phyloP scores from a whole-genome alignment of 2,888 invertebrate species.

The Andrena bucephala region DNA sequence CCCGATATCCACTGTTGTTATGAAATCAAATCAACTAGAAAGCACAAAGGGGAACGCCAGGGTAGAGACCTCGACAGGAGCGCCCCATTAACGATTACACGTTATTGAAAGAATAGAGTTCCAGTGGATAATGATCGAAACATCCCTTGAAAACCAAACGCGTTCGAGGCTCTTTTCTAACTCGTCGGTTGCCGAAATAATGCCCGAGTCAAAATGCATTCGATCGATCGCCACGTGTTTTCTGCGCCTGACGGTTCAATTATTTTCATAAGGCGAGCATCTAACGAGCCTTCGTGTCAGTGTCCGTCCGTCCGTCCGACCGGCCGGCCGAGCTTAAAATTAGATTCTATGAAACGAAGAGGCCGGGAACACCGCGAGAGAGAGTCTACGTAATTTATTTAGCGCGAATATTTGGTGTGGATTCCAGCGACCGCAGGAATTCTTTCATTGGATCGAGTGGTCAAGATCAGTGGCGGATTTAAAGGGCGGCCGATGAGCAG shows the following conservation, averaged over 20 bases:
- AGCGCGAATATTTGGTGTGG: slow-evolving; percentile 31
- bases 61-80: background rate
- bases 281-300: slow-evolving; percentile 57
- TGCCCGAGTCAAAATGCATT: slow-evolving; percentile 14
- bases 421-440: slow-evolving; percentile 49
- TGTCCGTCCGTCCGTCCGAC: slow-evolving; percentile 26
- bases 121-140: background rate
- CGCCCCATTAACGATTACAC: background rate
- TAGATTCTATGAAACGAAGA: slow-evolving; percentile 69
- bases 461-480: too few species aligned
- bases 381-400: slow-evolving; percentile 65
- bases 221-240: slow-evolving; percentile 39
- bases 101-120: too few species aligned
- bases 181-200: background rate
- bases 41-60: too few species aligned
- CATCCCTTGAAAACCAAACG: background rate
- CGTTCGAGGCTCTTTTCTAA: slow-evolving; percentile 9
- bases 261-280: slow-evolving; percentile 66
- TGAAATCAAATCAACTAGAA: too few species aligned
- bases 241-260: slow-evolving; percentile 65
- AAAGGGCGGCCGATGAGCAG: too few species aligned
- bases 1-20: too few species aligned
- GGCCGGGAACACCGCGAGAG: slow-evolving; percentile 58
- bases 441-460: slow-evolving; percentile 48
- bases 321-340: slow-evolving; percentile 64